Conservation (phyloP, 2,113 vertebrate species). For the Pogona vitticeps region DNA sequence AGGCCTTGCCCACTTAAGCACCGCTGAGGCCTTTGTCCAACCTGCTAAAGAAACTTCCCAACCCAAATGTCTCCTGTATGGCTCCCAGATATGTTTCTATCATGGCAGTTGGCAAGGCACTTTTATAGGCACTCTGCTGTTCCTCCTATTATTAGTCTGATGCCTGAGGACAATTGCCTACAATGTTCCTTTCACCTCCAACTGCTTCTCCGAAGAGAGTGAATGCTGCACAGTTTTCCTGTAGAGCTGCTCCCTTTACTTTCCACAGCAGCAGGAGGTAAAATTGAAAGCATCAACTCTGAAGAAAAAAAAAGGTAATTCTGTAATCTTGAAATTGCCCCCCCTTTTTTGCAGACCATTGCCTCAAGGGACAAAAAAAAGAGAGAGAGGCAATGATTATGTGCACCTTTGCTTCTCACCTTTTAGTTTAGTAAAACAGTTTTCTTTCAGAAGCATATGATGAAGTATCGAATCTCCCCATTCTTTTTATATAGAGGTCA, state of each 20-base stretch:
- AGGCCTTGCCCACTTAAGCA: conserved; percentile 28
- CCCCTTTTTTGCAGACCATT: conserved; percentile 8
- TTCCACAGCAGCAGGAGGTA: conserved; percentile 46
- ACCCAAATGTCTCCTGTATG: background rate
- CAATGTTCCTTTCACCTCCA: conserved; percentile 49
- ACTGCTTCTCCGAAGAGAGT: conserved; percentile 30
- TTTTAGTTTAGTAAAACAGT: background rate
- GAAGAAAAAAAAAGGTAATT: conserved; percentile 51
- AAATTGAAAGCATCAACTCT: conserved; percentile 37
- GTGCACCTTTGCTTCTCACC: background rate
- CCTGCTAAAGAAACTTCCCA: conserved; percentile 46
- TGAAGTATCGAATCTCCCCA: background rate
- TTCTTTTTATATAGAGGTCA: conserved; percentile 6
- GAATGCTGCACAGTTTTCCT: conserved; percentile 43
- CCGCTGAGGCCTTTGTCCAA: conserved; percentile 43
- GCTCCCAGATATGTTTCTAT: conserved; percentile 53
- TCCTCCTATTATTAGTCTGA: conserved; percentile 66
- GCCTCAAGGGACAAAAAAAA: background rate
- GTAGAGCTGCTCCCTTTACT: conserved; percentile 39
- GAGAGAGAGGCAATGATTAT: background rate
- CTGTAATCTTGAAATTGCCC: conserved; percentile 54
- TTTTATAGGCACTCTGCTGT: conserved; percentile 59
- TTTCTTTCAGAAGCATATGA: background rate
- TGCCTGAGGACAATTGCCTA: conserved; percentile 67
- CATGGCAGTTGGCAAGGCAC: conserved; percentile 36